A percentile compares a stretch with the other conserved stretches of the same genome.
These are phyloP conservation scores for Criorhina ranunculi DNA, from an alignment of 2,888 invertebrate genomes.

Conservation along the genomic window DNA sequence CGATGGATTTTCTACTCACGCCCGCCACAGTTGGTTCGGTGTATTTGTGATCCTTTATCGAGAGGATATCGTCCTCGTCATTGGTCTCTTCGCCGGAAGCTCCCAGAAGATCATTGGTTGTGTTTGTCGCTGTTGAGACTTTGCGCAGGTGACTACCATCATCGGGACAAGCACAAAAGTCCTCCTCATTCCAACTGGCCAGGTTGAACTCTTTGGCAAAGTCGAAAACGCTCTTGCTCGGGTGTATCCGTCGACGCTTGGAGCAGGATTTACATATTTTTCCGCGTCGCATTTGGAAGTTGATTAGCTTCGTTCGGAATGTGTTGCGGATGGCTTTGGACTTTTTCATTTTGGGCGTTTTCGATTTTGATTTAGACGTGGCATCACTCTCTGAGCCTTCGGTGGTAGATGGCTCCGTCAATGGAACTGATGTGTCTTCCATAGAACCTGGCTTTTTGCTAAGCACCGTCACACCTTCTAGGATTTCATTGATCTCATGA, in stretches of 20 bases:
- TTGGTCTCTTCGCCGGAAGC: slow-evolving; percentile 78
- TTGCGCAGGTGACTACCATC: slow-evolving; percentile 65
- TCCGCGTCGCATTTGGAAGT: slow-evolving; percentile 81
- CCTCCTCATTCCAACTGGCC: slow-evolving; percentile 77
- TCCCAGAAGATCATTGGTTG: slow-evolving; percentile 73
- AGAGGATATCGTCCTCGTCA: slow-evolving; percentile 81
- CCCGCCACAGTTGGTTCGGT: slow-evolving; percentile 83
- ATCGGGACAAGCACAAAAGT: slow-evolving; percentile 82
- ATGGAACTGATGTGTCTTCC: slow-evolving; percentile 26
- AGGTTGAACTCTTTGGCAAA: slow-evolving; percentile 82
- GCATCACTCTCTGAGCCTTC: slow-evolving; percentile 55
- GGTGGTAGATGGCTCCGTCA: slow-evolving; percentile 54
- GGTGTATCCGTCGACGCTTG: slow-evolving; percentile 83
- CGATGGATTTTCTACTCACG: slow-evolving; percentile 80
- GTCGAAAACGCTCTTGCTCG: slow-evolving; percentile 83
- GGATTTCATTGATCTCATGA: slow-evolving; percentile 70
- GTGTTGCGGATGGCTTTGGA: slow-evolving; percentile 83
- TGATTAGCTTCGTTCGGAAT: slow-evolving; percentile 83
- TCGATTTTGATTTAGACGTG: slow-evolving; percentile 81
- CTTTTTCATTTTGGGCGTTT: slow-evolving; percentile 83
- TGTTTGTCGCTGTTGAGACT: slow-evolving; percentile 66
- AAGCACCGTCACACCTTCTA: slow-evolving; percentile 63
- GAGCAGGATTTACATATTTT: slow-evolving; percentile 83
- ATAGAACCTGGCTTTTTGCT: slow-evolving; percentile 55
- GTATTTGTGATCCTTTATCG: slow-evolving; percentile 83